These are phyloP conservation scores for Phylloscopus collybita DNA, from an alignment of 2,797 vertebrate genomes.

Conservation along the genomic window DNA sequence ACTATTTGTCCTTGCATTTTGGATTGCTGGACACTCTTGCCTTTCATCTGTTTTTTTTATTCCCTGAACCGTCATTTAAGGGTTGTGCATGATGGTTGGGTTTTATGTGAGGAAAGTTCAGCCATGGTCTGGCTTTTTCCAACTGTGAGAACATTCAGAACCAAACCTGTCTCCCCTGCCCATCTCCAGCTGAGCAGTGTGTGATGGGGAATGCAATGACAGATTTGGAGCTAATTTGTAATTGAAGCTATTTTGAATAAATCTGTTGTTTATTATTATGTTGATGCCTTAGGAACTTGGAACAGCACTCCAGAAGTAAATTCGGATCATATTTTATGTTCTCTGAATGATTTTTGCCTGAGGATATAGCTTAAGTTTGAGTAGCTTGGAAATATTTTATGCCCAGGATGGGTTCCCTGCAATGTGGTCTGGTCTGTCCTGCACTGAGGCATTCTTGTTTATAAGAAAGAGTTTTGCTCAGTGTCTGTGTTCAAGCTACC, in stretches of 20 bases:
- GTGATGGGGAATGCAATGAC: background rate
- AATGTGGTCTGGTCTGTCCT: background rate
- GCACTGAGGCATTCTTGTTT: background rate
- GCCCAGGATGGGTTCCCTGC: background rate
- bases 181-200: background rate
- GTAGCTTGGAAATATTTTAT: background rate
- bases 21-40: background rate
- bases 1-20: background rate
- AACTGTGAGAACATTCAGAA: background rate
- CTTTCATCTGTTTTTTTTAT: background rate
- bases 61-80: background rate
- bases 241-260: background rate
- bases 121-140: background rate
- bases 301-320: background rate
- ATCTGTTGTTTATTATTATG: background rate
- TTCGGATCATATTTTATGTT: background rate
- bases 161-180: background rate
- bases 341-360: background rate
- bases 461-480: background rate
- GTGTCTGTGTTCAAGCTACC: background rate
- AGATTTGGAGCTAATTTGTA: background rate
- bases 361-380: background rate
- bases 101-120: background rate
- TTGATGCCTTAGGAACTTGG: background rate
- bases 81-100: background rate